Evolutionary conservation across 2,113 vertebrate species (phyloP), one percentile per base, ranked within the genome.

Genomic region (Cichladusa arquata): DNA sequence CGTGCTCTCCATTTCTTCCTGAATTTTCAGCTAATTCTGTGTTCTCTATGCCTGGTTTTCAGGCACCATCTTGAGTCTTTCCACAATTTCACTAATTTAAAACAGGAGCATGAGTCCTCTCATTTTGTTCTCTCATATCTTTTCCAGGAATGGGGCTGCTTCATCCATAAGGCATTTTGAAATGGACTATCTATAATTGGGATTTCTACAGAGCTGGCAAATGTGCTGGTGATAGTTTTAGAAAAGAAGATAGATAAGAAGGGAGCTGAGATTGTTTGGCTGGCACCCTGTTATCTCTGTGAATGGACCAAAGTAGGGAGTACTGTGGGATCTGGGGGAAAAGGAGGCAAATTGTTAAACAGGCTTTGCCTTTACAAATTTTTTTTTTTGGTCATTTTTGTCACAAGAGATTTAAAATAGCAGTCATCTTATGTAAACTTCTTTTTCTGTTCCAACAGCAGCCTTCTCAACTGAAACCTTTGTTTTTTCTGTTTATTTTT

Each of bases 141-240:
- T 90, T 71, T 28, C 34, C 48, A 80, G 85, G n/a, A 93, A 85
- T 31, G 19, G 42, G 45, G 15, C 51, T 72, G 15, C 51, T 72
- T 88, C 64, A 93, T 81, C 44, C 64, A 77, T 8, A 64, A 50
- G 19, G 16, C 38, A 88, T 70, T 88, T 81, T 80, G 50, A 94
- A 92, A 90, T 33, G 47, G 71, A 56, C 56, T 92, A 86, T 93
- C 90, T 94, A 84, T 93, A 95, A 95, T 9, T 86, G 71, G 31
- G 40, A 90, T 87, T 95, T 93, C 64, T 77, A 60, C 67, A 83
- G 69, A 83, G 62, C 51, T 94, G 47, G 61, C 33, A 90, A 94
- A 88, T 78, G 31, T 67, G 47, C 19, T 73, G 64, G 58, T 44
- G 71, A 73, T 36, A 45, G 38, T 74, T 88, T 92, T 76, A 65